These are phyloP conservation scores for Tolmerus cingulatus DNA, from an alignment of 2,888 invertebrate species.

Conservation along the genomic window DNA sequence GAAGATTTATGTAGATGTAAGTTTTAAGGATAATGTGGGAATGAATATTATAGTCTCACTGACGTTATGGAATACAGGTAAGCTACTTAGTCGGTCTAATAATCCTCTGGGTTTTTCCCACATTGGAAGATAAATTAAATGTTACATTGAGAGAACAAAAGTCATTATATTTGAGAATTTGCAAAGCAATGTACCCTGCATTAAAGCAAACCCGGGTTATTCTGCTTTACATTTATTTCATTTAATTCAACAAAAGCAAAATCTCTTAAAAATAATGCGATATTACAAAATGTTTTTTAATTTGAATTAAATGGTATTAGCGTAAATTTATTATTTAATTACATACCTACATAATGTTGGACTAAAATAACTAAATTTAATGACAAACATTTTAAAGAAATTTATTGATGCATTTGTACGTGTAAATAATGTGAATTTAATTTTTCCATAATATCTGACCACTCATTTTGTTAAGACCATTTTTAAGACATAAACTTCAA, in stretches of 20 bases:
- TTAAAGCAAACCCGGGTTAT: background rate
- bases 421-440: no score
- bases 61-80: background rate
- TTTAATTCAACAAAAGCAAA: background rate
- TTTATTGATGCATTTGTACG: no score
- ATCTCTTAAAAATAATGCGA: background rate
- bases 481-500: no score
- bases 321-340: no score
- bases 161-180: background rate
- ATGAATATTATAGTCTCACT: background rate
- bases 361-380: no score
- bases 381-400: no score
- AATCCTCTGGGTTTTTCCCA: background rate
- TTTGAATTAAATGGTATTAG: background rate
- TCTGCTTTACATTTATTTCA: background rate
- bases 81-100: background rate
- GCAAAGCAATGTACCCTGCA: background rate
- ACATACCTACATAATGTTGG: no score
- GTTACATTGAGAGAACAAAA: background rate
- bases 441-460: no score
- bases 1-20: background rate
- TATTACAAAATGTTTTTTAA: background rate
- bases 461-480: no score
- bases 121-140: background rate
- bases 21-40: background rate